phyloP scores from a whole-genome alignment of 1,140 invertebrate species.

The Drosophila obscura region DNA sequence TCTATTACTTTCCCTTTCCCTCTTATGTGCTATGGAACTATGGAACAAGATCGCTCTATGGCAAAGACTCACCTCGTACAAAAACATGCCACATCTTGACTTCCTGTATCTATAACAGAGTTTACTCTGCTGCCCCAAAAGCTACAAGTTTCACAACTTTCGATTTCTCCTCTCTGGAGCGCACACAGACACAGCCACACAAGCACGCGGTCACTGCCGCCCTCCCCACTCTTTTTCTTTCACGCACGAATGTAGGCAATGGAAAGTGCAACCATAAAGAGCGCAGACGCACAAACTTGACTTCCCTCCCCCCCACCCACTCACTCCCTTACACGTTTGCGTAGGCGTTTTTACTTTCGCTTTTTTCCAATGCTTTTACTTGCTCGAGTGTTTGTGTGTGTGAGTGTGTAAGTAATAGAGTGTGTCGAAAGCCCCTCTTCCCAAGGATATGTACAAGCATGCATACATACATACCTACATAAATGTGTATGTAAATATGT shows the following conservation, averaged over 20 bases:
- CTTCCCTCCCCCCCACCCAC: conserved; percentile 4
- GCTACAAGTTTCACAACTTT: conserved; percentile 59
- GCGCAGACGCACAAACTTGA: conserved; percentile 66
- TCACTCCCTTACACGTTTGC: conserved; percentile 1
- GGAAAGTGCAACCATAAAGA: conserved; percentile 52
- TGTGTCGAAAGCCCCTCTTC: conserved; percentile 6
- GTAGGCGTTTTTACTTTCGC: conserved; percentile 47
- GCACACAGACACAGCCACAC: conserved; percentile 17
- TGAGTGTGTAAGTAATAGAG: neutral
- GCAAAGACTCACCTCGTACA: too few relatives aligned
- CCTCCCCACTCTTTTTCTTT: conserved; percentile 2
- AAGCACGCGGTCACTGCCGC: neutral
- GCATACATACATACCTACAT: neutral
- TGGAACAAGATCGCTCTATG: too few relatives aligned
- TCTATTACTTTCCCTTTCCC: too few relatives aligned
- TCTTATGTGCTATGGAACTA: too few relatives aligned
- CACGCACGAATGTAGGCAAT: conserved; percentile 70
- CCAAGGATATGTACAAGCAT: conserved; percentile 54
- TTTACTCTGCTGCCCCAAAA: conserved; percentile 38
- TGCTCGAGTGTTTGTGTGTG: neutral
- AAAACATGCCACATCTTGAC: conserved; percentile 1
- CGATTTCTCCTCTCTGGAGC: conserved; percentile 33
- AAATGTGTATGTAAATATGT: conserved; percentile 29
- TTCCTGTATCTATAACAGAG: conserved; percentile 76
- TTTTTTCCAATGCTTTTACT: conserved; percentile 32